Evolutionary conservation across 2,797 vertebrate genomes (phyloP), one percentile per base, ranked within the genome.

Genomic region (Thunnus albacares): DNA sequence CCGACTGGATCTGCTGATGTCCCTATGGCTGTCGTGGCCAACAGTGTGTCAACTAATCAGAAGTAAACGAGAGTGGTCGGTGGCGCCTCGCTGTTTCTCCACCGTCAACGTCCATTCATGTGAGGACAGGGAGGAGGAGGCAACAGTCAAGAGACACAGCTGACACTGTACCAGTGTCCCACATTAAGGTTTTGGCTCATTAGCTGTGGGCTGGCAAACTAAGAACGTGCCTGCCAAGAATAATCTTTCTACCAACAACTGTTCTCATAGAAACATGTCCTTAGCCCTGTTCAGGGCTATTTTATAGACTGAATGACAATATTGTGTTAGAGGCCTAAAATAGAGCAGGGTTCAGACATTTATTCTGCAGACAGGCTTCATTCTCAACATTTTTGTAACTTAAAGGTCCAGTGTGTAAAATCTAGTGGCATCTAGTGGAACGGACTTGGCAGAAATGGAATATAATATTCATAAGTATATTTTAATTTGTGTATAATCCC

Each of bases 61-160:
- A 79, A 66, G 66, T 62, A 60, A 86, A 60, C 13, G 8, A 78
- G 76, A 30, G 70, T 45, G 71, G 56, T 53, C 53, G 10, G 67
- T 4, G 79, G 71, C 80, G 49, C 83, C 77, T 77, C 35, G 68
- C 75, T 79, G 80, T 55, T 80, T 77, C 81, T 66, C 59, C 26
- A 45, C 83, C 78, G 73, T 84, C 81, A 79, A n/a, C 38, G 7
- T 83, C 56, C 76, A 84, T 88, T 88, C 78, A 82, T 79, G 68
- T 74, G 68, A 77, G 70, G 72, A 87, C 68, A 69, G 60, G 70
- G 71, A 64, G 65, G 71, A 64, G 65, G 45, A 51, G 47, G 17
- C 47, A n/a, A 17, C 77, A 69, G 75, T 79, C 75, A 57, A 30
- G 68, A 66, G 66, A 82, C 68, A 51, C 79, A 78, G 81, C 84